Base-by-base conservation (phyloP, 2,888 invertebrate genomes). In the Xylocampa areola region DNA sequence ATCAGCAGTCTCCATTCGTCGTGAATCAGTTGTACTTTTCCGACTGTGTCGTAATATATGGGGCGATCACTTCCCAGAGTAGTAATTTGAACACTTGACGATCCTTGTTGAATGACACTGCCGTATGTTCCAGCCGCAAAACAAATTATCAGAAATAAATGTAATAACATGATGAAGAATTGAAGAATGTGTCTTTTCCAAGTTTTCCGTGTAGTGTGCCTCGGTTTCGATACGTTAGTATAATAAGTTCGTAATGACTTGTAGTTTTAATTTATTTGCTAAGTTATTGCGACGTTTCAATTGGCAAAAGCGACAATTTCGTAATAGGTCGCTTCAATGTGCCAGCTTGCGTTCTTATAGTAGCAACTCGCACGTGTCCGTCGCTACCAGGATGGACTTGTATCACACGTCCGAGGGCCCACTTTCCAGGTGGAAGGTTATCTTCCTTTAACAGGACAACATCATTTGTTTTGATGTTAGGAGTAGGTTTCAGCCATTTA, bases 401-500 rank as follows among this genome's bases (percentile, higher is more conserved):
- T 19, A 36, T 29, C 11, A 47, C 37, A 7, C 47, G 27, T 0
- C 36, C 29, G 7, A 37, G 14, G 2, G 37, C 37, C 47, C 36
- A 37, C 27, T 47, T 37, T 21, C 21, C 21, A 6, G 21, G 21
- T 21, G 21, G 21, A 21, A 21, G 21, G 21, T 21, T 21, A 7
- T 47, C 16, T 4, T 49, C 49, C 8, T 49, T 43, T 0, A 55
- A 30, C 1, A 49, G 25, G 4, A 49, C 49, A 4, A 53, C 2
- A 13, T 57, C 41, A 16, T 27, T 4, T n/a, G 21, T 29, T 37
- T 61, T 49, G 4, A 61, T 48, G 29, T 66, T 58, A 11, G 36
- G 40, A 1, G 47, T 47, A 2, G 53, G 57, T 25, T 32, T 54
- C 19, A 48, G 39, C 59, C 32, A 68, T 29, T 51, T 59, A 39